These are phyloP conservation scores for human DNA, from an alignment of 2,113 vertebrate genomes.

Conservation along the genomic window GRCh38 chr7:91665501-91666000, in stretches of 20 bases:
- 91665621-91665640: not conserved
- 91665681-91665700: not conserved
- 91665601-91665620: not conserved
- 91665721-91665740: not conserved
- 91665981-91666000: not conserved
- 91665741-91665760: not conserved
- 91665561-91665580: not conserved
- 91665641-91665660: not conserved
- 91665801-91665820: not conserved
- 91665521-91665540: not conserved
- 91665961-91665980: not conserved
- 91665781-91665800: not conserved
- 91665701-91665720: not conserved
- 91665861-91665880: not conserved
- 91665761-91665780: not conserved
- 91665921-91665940: not conserved
- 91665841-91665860: not conserved
- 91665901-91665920: not conserved
- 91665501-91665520: not conserved
- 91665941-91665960: not conserved
- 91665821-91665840: not conserved
- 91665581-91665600: not conserved
- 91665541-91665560: not conserved
- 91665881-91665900: not conserved
- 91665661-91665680: not conserved